Evolutionary conservation across 35 echinoderm and acorn worm species (phyloP).

Genomic region (Patiria miniata): DNA sequence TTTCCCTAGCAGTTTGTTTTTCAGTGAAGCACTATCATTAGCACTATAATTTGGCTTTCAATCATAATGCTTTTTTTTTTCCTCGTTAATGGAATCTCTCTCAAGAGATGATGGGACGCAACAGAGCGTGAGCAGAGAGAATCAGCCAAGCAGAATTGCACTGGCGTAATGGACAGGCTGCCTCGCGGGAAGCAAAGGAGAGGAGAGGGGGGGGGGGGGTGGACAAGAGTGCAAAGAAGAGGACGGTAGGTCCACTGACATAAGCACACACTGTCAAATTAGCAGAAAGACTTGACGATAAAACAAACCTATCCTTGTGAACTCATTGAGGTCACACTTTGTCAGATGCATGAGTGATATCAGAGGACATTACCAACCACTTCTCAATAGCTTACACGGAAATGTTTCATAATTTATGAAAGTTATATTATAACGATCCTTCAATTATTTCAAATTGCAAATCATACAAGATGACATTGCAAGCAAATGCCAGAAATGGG

Average conservation of each 20-base stretch:
- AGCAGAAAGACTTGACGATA: no score
- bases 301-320: no score
- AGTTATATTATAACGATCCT: no score
- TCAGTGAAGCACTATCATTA: constrained; percentile 20
- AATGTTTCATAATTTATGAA: no score
- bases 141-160: not conserved
- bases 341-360: no score
- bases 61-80: constrained; percentile 20
- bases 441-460: no score
- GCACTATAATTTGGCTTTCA: constrained; percentile 12
- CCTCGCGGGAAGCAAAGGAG: not conserved
- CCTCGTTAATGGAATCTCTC: constrained; percentile 24
- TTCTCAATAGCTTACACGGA: no score
- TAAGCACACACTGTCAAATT: no score
- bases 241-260: not conserved
- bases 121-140: constrained; percentile 1
- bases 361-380: no score
- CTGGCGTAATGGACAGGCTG: constrained; percentile 13
- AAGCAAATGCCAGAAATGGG: no score
- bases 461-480: no score
- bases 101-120: not conserved
- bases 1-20: not conserved
- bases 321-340: no score
- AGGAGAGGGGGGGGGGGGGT: not conserved
- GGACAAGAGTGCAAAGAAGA: not conserved